Conservation (phyloP, 2,888 invertebrate genomes). For the Didymodactylos carnosus region DNA sequence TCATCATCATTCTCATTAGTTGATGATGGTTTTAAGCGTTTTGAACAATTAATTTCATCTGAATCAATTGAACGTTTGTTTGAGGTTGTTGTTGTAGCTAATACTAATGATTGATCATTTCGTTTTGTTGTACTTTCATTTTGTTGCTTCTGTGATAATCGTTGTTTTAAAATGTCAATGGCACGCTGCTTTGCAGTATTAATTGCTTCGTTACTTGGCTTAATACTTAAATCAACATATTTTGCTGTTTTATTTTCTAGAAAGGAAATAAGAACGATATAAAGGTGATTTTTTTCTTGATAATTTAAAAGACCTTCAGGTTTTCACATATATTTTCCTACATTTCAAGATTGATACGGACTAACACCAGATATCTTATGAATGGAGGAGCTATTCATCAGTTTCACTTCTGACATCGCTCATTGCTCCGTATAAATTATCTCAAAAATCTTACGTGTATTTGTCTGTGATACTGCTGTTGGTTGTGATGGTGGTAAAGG, state of each 20-base stretch:
- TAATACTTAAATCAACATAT: neutral
- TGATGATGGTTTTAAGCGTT: neutral
- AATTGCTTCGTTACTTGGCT: neutral
- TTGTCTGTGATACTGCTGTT: too few species aligned
- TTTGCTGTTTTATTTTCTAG: neutral
- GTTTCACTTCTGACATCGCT: too few species aligned
- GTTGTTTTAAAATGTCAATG: neutral
- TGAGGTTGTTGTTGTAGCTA: neutral
- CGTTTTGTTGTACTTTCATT: neutral
- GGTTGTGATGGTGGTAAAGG: too few species aligned
- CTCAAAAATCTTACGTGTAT: too few species aligned
- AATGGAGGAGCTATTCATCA: too few species aligned
- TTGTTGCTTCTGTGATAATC: neutral
- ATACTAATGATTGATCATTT: neutral
- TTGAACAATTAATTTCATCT: neutral
- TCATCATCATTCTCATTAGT: neutral
- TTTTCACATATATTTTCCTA: too few species aligned
- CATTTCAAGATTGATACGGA: too few species aligned
- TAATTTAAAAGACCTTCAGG: too few species aligned
- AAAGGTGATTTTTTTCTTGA: neutral
- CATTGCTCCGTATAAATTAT: too few species aligned
- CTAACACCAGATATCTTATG: too few species aligned
- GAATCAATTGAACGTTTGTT: neutral
- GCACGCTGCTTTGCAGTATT: neutral
- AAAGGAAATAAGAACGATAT: neutral